Evolutionary conservation across 2,888 invertebrate species (phyloP).

Genomic region (Tiliacea citrago): DNA sequence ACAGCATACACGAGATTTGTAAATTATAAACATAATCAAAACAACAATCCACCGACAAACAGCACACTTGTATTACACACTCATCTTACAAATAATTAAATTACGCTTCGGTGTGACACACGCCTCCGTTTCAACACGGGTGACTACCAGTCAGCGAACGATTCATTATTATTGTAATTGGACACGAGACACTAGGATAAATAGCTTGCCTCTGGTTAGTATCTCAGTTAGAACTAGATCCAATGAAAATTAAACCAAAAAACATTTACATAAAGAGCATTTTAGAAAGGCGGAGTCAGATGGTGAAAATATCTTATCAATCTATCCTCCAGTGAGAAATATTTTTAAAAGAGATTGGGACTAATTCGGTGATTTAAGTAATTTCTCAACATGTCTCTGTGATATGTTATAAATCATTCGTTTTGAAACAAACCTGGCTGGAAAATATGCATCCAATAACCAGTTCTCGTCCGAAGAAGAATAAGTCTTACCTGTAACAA

Average conservation of each 20-base stretch:
- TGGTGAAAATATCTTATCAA: conserved; percentile 70
- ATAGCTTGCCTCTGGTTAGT: conserved; percentile 76
- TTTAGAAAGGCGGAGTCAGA: conserved; percentile 39
- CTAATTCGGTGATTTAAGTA: conserved; percentile 39
- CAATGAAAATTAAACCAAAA: conserved; percentile 64
- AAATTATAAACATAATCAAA: not conserved
- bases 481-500: conserved; percentile 60
- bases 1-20: not conserved
- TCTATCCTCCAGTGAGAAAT: conserved; percentile 71
- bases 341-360: conserved; percentile 63
- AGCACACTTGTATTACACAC: conserved; percentile 37
- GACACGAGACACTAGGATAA: conserved; percentile 81
- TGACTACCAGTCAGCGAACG: conserved; percentile 74
- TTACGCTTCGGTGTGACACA: conserved; percentile 70
- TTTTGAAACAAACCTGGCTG: conserved; percentile 28
- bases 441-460: not conserved
- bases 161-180: conserved; percentile 85
- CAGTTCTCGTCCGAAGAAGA: not conserved
- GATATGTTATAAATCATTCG: not conserved
- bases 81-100: conserved; percentile 45
- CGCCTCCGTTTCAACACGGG: conserved; percentile 71
- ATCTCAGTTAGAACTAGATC: conserved; percentile 64
- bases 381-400: conserved; percentile 5
- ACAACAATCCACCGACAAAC: conserved; percentile 14
- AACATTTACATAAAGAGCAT: conserved; percentile 52